Base-by-base conservation (phyloP, 2,113 vertebrate species). In the Peromyscus polionotus region DNA sequence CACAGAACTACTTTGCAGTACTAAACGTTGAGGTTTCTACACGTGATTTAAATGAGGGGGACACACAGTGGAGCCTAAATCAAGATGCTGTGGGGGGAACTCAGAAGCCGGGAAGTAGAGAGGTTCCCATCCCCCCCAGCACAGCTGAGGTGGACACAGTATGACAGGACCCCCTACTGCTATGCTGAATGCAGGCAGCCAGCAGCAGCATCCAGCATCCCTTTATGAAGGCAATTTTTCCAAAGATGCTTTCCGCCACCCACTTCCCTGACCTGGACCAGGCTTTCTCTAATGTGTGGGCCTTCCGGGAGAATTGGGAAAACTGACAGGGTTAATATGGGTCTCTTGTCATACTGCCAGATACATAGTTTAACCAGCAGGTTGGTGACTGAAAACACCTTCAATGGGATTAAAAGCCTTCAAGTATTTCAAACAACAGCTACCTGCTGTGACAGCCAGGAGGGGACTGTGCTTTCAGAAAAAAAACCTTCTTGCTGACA, bases 361-460 rank as follows among this genome's bases (percentile, higher is more conserved):
- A 92, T 89, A 88, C 59, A 26, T 61, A 70, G 87, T 80, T 85
- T 90, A 95, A 95, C 84, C 94, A 84, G 93, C 36, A 75, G 92
- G 61, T 51, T 73, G 48, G 85, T 96, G 48, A 86, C 91, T 77
- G n/a, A 67, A 96, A 96, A 91, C 87, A 92, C 48, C 14, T 96
- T 84, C 2, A 0, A 9, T n/a, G 95, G 88, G 68, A 94, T 89
- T 92, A 88, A 97, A 97, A 95, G 17, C 45, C 84, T 95, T 95
- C 88, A 86, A 68, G 59, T 90, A 80, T 91, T 94, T 97, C 88
- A 94, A 79, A 88, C 26, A 42, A 59, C 79, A 96, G 12, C 88
- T 36, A 39, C 88, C 89, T 94, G 72, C 94, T 97, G 81, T 73
- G 88, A 93, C 72, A 91, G 95, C 63, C 87, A 26, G 3, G 39